Evolutionary conservation across 2,888 invertebrate genomes (phyloP).

Genomic region (Dasysyrphus tricinctus): DNA sequence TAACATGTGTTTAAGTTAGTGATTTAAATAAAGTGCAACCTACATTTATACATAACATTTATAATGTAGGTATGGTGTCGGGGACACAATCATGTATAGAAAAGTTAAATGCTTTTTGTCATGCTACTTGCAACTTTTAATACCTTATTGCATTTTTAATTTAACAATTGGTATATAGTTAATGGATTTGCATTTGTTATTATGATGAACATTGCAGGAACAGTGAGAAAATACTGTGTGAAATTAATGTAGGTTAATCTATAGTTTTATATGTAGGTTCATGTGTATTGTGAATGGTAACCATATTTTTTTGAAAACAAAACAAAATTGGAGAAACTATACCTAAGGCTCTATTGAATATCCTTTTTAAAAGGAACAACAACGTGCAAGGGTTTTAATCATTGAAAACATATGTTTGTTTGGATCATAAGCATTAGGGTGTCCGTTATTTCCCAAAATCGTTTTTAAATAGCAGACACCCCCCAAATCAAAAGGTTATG

Average conservation of each 20-base stretch:
- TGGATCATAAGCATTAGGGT: too few species aligned
- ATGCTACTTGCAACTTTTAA: slow-evolving; percentile 36
- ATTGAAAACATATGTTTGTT: too few species aligned
- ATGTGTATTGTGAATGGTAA: too few species aligned
- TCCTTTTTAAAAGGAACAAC: too few species aligned
- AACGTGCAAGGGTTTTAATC: too few species aligned
- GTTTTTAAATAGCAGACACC: too few species aligned
- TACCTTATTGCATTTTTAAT: slow-evolving; percentile 32
- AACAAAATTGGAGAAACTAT: too few species aligned
- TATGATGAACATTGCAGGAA: neutral
- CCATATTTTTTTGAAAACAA: too few species aligned
- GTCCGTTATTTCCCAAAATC: too few species aligned
- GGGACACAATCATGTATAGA: neutral
- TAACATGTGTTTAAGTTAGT: neutral
- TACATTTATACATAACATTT: neutral
- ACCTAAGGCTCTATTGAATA: too few species aligned
- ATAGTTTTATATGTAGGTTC: too few species aligned
- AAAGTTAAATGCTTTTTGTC: slow-evolving; percentile 41
- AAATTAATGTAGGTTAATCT: neutral
- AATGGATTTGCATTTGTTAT: neutral
- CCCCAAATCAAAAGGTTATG: too few species aligned
- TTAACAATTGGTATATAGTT: slow-evolving; percentile 4
- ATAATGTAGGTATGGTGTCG: neutral
- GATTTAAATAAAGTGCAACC: slow-evolving; percentile 7
- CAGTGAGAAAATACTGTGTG: neutral